Base-by-base conservation (phyloP, 2,113 vertebrate species). In the Melanerpes aurifrons region DNA sequence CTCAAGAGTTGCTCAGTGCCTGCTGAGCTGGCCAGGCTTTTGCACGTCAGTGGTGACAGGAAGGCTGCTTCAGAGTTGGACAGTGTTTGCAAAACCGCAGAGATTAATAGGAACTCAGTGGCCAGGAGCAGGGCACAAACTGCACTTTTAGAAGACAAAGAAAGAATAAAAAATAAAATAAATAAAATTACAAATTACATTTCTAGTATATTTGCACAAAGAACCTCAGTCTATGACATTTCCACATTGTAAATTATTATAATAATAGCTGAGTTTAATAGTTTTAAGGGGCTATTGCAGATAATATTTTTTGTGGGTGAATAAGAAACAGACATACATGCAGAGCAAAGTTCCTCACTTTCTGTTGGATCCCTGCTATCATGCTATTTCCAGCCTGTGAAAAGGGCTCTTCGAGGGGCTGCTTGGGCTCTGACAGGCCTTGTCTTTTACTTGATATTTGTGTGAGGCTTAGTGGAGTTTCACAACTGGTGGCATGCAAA, bases 21-120 rank as follows among this genome's bases (percentile, higher is more conserved):
- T 82, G 90, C 81, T 87, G 92, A 72, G 82, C 84, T 89, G 89
- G 84, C 79, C 87, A 85, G 91, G 47, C 40, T 92, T 79, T 54
- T 4, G 1, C 78, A 48, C 64, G 16, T 31, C 20, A 4, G 24
- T 6, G 2, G 21, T 66, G 74, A 71, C 3, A 13, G 68, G 78
- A 87, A 93, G 57, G 84, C 64, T 80, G 58, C 21, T 82, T 91
- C 89, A 8, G 71, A 89, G 64, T 57, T 82, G 71, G 84, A 68
- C 50, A 32, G 56, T 53, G 56, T 82, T 93, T 83, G 50, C 67
- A 83, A 96, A 91, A 54, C 87, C 25, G 2, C 89, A 87, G 82
- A 92, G 93, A 82, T 85, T 57, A 93, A 82, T 53, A 81, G 62
- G 89, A 86, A 37, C 43, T 62, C 37, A 24, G 3, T 37, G 63